Percentiles rank a stretch among this genome's conserved stretches.
Conservation (phyloP, 2,113 vertebrate genomes). For the Phyllostomus hastatus region DNA sequence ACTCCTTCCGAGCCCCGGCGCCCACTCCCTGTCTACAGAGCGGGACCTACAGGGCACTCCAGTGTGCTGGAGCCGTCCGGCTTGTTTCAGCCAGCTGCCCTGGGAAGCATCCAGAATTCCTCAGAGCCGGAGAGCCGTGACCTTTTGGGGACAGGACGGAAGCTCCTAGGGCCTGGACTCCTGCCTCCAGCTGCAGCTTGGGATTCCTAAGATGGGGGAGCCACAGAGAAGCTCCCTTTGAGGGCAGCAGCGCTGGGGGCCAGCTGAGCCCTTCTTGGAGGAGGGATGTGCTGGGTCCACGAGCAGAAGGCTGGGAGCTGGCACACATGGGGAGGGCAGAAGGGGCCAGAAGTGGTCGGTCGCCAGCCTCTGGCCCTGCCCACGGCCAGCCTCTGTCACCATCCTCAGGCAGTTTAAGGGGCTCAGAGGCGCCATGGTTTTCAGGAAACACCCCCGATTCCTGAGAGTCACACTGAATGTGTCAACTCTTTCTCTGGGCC, state of each 20-base stretch:
- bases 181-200: background rate
- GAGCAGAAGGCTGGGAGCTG: background rate
- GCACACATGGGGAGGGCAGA: background rate
- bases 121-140: background rate
- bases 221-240: background rate
- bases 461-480: rapidly evolving
- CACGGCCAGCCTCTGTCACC: rapidly evolving
- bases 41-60: background rate
- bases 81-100: background rate
- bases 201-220: background rate
- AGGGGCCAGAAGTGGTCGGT: rapidly evolving
- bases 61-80: rapidly evolving
- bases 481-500: background rate
- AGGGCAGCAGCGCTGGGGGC: background rate
- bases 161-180: background rate
- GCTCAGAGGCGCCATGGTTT: background rate
- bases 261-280: background rate
- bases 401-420: rapidly evolving
- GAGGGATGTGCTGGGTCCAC: rapidly evolving
- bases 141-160: background rate
- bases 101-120: background rate
- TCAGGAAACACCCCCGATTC: background rate
- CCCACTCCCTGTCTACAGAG: rapidly evolving
- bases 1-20: rapidly evolving
- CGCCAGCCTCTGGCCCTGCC: background rate